phyloP scores from a whole-genome alignment of 2,888 invertebrate species.

The Eremobia ochroleuca region DNA sequence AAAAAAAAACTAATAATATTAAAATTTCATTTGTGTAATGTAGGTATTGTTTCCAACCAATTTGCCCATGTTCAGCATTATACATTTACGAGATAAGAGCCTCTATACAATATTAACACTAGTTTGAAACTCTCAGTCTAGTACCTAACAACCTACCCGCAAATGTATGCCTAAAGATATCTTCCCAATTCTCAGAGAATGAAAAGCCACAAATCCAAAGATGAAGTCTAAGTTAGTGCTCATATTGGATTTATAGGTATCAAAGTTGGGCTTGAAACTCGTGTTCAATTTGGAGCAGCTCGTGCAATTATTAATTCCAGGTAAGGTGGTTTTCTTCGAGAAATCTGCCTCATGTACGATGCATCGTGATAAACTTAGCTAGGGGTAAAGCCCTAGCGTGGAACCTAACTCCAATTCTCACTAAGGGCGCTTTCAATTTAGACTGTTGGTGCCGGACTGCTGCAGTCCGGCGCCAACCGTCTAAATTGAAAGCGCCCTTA shows the following conservation, averaged over 20 bases:
- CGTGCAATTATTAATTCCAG: background rate
- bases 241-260: background rate
- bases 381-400: background rate
- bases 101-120: background rate
- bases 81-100: background rate
- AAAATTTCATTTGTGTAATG: background rate
- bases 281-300: background rate
- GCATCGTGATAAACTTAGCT: background rate
- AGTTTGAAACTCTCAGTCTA: background rate
- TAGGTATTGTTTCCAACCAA: background rate
- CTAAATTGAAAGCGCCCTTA: no score
- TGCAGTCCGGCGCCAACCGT: no score
- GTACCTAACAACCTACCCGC: no score
- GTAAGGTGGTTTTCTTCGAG: background rate
- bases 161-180: background rate
- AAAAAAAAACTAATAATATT: no score
- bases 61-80: background rate
- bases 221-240: background rate
- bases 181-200: background rate
- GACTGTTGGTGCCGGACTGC: no score
- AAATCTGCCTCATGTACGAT: background rate
- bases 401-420: no score
- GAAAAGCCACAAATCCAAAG: conserved; percentile 12
- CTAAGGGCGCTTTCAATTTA: no score
- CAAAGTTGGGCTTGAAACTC: background rate